Conservation (phyloP, 2,888 invertebrate species). For the Tipula lateralis region DNA sequence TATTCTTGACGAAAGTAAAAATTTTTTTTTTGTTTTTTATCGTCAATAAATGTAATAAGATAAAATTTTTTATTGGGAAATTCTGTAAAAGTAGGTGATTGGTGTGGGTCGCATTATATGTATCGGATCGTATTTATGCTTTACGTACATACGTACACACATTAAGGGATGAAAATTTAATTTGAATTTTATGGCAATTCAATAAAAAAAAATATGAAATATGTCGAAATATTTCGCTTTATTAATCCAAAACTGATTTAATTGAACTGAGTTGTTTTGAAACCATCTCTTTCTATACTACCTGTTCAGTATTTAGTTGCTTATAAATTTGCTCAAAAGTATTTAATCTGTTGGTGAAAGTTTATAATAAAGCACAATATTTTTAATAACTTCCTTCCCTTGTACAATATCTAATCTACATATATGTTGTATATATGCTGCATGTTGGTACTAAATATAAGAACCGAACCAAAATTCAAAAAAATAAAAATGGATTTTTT, state of each 20-base stretch:
- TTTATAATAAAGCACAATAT: neutral
- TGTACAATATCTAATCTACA: neutral
- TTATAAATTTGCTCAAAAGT: neutral
- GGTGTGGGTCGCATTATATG: neutral
- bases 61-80: neutral
- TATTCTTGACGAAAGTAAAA: neutral
- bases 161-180: neutral
- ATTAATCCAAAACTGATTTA: neutral
- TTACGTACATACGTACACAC: neutral
- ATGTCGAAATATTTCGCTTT: neutral
- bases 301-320: neutral
- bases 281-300: neutral
- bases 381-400: neutral
- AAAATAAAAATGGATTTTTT: neutral
- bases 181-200: slow-evolving; percentile 19
- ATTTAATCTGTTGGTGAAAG: neutral
- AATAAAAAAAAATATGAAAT: neutral
- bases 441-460: neutral
- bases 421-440: neutral
- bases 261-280: neutral
- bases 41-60: neutral
- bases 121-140: neutral
- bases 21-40: neutral
- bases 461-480: neutral
- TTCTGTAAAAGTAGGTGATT: neutral